Conservation (phyloP, 2,797 vertebrate species). For the Phataginus tetradactyla region DNA sequence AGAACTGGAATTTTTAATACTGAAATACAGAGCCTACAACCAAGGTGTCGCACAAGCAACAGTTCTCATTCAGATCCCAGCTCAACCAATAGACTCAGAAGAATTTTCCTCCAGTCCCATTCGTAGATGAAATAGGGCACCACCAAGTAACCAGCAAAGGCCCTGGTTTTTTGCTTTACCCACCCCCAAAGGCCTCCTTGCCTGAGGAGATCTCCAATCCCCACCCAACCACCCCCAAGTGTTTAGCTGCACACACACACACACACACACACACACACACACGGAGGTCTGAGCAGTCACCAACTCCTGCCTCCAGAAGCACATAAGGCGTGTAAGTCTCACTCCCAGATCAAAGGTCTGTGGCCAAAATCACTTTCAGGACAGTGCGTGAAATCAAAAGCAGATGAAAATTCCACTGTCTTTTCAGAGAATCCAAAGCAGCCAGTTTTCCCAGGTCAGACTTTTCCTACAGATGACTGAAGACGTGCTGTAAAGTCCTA, state of each 20-base stretch:
- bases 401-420: constrained; percentile 17
- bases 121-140: background rate
- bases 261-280: background rate
- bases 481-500: constrained; percentile 2
- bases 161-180: background rate
- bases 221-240: background rate
- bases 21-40: background rate
- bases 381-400: constrained; percentile 6
- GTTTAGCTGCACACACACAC: background rate
- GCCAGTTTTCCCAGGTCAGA: background rate
- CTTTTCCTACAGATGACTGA: constrained; percentile 16
- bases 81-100: background rate
- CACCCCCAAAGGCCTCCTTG: background rate
- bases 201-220: background rate
- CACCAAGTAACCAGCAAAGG: background rate
- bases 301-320: constrained; percentile 17
- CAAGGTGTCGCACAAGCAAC: background rate
- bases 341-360: constrained; percentile 66
- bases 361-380: constrained; percentile 56
- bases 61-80: background rate
- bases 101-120: background rate
- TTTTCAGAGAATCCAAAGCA: background rate
- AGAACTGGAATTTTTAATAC: background rate
- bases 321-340: background rate
- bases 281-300: background rate